Conservation (phyloP, 2,113 vertebrate genomes). For the Pithys albifrons region DNA sequence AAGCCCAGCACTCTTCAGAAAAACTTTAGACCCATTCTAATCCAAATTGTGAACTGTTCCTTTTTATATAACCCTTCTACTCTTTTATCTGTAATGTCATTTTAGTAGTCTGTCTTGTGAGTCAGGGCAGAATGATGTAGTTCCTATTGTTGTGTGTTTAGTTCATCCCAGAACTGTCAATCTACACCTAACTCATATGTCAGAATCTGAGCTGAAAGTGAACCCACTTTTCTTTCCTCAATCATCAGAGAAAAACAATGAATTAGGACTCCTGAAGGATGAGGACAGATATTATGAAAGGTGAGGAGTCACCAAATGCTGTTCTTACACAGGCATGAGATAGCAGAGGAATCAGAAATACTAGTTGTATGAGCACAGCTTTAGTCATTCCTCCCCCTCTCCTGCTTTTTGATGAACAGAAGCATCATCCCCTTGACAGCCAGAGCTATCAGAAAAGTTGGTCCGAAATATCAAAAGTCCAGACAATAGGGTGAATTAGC, state of each 20-base stretch:
- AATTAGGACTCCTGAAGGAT: neutral
- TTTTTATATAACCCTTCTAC: neutral
- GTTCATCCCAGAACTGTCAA: neutral
- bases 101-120: neutral
- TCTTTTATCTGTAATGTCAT: neutral
- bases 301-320: neutral
- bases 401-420: neutral
- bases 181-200: neutral
- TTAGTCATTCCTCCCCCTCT: neutral
- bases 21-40: neutral
- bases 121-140: neutral
- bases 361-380: neutral
- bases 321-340: neutral
- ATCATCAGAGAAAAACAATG: fast-evolving
- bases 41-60: neutral
- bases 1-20: neutral
- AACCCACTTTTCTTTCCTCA: neutral
- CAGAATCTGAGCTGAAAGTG: neutral
- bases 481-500: neutral
- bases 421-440: neutral
- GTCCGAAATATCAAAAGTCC: neutral
- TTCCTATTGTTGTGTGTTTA: neutral
- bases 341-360: neutral
- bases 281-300: neutral
- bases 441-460: neutral